phyloP scores from a whole-genome alignment of 2,888 invertebrate species.

The Stictocephala bisonia region DNA sequence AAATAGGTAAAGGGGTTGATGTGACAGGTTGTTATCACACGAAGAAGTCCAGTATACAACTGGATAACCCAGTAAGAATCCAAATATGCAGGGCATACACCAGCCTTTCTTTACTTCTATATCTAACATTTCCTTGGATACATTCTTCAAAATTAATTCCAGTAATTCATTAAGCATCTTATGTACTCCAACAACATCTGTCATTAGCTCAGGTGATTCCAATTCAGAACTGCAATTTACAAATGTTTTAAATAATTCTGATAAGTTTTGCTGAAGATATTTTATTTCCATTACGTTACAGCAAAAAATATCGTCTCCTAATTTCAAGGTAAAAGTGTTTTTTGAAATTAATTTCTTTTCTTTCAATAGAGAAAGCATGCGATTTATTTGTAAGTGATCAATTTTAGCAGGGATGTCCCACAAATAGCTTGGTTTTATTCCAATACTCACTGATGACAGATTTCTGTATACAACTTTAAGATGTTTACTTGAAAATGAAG shows the following conservation, averaged over 20 bases:
- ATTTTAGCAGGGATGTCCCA: slow-evolving; percentile 53
- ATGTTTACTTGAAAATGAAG: neutral
- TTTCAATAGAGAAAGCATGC: slow-evolving; percentile 54
- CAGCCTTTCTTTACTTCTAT: slow-evolving; percentile 46
- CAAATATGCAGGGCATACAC: slow-evolving; percentile 61
- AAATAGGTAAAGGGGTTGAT: slow-evolving; percentile 8
- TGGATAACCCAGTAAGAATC: slow-evolving; percentile 62
- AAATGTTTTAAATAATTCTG: slow-evolving; percentile 1
- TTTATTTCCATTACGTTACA: slow-evolving; percentile 49
- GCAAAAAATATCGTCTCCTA: slow-evolving; percentile 57
- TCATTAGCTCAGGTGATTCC: slow-evolving; percentile 12
- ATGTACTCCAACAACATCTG: slow-evolving; percentile 32
- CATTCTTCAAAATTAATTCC: neutral
- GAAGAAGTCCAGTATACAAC: slow-evolving; percentile 61
- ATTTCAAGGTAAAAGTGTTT: slow-evolving; percentile 51
- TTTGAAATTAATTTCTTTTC: slow-evolving; percentile 48
- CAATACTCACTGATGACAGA: slow-evolving; percentile 56
- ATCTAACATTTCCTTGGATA: neutral
- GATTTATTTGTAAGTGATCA: slow-evolving; percentile 46
- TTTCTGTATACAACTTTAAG: neutral
- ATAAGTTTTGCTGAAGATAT: neutral
- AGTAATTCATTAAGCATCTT: slow-evolving; percentile 25
- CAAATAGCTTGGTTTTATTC: slow-evolving; percentile 57
- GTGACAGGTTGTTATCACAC: slow-evolving; percentile 12
- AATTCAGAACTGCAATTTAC: slow-evolving; percentile 28